phyloP scores from a whole-genome alignment of 2,888 invertebrate genomes.

The Cerastoderma edule region DNA sequence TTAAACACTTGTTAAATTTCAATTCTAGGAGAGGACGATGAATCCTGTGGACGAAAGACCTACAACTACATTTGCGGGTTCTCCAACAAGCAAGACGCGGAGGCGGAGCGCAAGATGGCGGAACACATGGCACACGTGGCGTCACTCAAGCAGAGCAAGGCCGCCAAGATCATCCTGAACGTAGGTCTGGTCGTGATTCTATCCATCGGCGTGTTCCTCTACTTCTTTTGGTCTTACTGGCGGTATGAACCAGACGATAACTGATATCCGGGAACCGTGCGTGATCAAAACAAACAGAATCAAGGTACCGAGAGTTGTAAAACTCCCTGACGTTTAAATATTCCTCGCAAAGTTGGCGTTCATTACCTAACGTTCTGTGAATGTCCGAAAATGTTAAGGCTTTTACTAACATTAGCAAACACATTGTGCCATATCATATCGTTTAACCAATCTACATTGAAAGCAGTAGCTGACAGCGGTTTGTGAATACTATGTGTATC shows the following conservation, averaged over 20 bases:
- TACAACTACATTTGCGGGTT: constrained; percentile 58
- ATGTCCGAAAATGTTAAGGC: no score
- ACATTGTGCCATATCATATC: no score
- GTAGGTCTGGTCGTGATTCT: constrained; percentile 61
- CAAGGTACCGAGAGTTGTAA: no score
- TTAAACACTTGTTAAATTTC: no score
- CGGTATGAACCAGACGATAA: constrained; percentile 55
- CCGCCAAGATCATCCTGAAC: constrained; percentile 50
- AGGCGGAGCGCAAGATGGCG: constrained; percentile 47
- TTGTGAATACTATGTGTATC: no score
- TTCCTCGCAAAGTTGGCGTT: no score
- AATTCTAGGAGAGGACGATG: constrained; percentile 10
- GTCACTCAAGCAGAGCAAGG: constrained; percentile 53
- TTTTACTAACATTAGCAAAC: no score
- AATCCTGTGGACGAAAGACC: constrained; percentile 36
- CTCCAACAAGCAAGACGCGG: constrained; percentile 45
- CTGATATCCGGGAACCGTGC: no score
- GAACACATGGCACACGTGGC: constrained; percentile 63
- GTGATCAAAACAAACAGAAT: no score
- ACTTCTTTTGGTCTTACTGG: constrained; percentile 67
- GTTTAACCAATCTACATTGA: no score
- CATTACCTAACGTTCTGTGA: no score
- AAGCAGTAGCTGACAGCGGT: no score
- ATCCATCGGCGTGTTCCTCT: constrained; percentile 55
- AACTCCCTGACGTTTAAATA: neutral